Base-by-base conservation (phyloP, 1,140 invertebrate species). In the Frieseomelitta varia region DNA sequence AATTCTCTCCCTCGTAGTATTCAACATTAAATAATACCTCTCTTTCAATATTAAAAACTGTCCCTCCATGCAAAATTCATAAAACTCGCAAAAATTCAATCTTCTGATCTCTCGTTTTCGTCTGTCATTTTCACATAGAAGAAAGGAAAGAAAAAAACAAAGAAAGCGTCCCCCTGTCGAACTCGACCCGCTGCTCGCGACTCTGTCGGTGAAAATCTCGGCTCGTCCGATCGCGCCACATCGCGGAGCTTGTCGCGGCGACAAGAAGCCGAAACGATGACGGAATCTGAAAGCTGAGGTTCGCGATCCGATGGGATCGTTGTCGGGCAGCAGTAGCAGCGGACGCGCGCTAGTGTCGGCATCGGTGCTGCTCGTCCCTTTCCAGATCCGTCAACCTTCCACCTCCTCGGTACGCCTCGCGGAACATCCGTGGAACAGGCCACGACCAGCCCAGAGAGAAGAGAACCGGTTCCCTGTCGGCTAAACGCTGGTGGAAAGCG, bases 271-370 rank as follows among this genome's bases (percentile, higher is more conserved):
- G 39, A 51, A 76, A 79, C 58, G 78, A 73, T 61, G 51, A 24
- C 51, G 61, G 73, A 56, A 55, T 79, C 61, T 56, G 51, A 67
- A 47, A 47, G 39, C 39, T 47, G 58, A 17, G 77, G 80, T 77
- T 55, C 68, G 56, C 68, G 74, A 74, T 39, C 72, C 53, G 79
- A 4, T 27, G n/a, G 30, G 73, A 76, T 68, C 63, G 47, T 67
- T 1, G 47, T 21, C 30, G 68, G 63, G 79, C 71, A 51, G 88
- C 90, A 92, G 92, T 92, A 91, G 92, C 90, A 86, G 87, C 87
- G 90, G 82, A 86, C 90, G 88, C 90, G 92, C 87, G 92, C 88
- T 90, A 90, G 91, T 89, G 85, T 93, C 89, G 88, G 89, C 88
- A 91, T 93, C 92, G 90, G 88, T 90, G 90, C 67, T 87, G 85